Evolutionary conservation across 2,888 invertebrate species (phyloP).

Genomic region (Dorcus parallelipipedus): DNA sequence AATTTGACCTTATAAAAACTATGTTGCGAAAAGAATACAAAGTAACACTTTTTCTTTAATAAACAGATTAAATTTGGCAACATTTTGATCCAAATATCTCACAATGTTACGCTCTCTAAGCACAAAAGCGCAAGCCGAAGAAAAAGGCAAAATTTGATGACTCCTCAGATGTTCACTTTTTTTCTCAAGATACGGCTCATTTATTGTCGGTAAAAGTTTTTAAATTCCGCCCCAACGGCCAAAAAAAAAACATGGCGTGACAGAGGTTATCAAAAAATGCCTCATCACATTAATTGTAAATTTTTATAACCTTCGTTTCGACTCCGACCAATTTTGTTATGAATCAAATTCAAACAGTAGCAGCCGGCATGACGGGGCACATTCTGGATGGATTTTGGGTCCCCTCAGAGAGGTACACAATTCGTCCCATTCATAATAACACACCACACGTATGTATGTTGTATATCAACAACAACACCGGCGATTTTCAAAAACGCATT

Average conservation of each 20-base stretch:
- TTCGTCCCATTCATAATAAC: neutral
- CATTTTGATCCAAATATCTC: too few species aligned
- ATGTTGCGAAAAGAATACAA: too few species aligned
- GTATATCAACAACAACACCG: neutral
- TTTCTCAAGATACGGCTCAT: neutral
- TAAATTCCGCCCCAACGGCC: neutral
- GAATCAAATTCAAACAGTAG: constrained; percentile 18
- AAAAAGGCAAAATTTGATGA: neutral
- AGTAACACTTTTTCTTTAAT: too few species aligned
- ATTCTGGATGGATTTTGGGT: constrained; percentile 10
- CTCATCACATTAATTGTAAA: constrained; percentile 8
- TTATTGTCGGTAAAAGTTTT: neutral
- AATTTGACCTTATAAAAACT: too few species aligned
- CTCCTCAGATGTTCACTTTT: neutral
- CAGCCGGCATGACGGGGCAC: constrained; percentile 23
- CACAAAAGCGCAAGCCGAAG: neutral
- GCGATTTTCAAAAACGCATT: neutral
- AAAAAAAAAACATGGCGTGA: constrained; percentile 1
- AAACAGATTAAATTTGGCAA: too few species aligned
- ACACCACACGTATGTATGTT: neutral
- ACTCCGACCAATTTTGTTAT: constrained; percentile 1
- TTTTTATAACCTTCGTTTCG: constrained; percentile 9
- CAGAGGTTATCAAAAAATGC: constrained; percentile 8
- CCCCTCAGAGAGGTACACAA: neutral
- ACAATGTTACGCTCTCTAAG: too few species aligned